Conservation (phyloP, 2,888 invertebrate genomes). For the Limnephilus lunatus region DNA sequence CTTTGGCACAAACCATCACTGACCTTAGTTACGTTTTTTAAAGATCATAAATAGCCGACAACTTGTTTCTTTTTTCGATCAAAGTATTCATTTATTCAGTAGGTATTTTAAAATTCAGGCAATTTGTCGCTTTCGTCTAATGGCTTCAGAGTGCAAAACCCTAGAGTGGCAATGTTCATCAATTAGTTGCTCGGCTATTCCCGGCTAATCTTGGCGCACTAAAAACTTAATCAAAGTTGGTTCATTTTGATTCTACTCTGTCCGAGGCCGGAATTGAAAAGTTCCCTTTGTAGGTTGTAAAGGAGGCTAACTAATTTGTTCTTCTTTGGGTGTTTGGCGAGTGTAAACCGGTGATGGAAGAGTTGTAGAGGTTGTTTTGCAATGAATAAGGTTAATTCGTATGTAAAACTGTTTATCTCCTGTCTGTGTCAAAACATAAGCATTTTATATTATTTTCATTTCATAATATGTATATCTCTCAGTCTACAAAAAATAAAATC, state of each 20-base stretch:
- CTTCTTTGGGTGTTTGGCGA: constrained; percentile 16
- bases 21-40: too few species aligned
- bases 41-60: background rate
- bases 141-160: too few species aligned
- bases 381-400: background rate
- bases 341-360: background rate
- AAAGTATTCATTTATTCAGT: background rate
- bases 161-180: background rate
- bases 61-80: background rate
- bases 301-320: constrained; percentile 30
- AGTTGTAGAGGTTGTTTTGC: background rate
- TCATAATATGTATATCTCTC: too few species aligned
- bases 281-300: constrained; percentile 15
- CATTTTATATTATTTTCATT: too few species aligned
- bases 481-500: too few species aligned
- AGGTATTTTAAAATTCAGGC: background rate
- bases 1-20: too few species aligned
- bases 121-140: background rate
- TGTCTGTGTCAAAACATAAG: too few species aligned
- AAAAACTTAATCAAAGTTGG: constrained; percentile 50
- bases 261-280: constrained; percentile 19
- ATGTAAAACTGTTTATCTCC: too few species aligned
- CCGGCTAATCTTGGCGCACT: constrained; percentile 31
- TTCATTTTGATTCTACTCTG: constrained; percentile 22
- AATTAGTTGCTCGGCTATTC: constrained; percentile 1